A percentile compares a stretch with the other conserved stretches of the same genome.
phyloP scores from a whole-genome alignment of 2,113 vertebrate genomes.

The Henicopernis longicauda region DNA sequence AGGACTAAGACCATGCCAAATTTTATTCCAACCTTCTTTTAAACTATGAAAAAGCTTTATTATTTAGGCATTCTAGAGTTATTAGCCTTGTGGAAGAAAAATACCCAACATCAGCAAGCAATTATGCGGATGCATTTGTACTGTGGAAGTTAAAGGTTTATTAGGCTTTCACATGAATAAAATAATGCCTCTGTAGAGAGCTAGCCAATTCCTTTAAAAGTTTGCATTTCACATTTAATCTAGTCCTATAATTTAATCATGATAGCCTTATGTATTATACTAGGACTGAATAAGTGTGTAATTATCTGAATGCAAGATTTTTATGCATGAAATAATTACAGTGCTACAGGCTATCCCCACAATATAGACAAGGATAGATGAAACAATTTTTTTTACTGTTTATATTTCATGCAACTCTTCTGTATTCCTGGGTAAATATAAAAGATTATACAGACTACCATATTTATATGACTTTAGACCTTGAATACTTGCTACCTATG shows the following conservation, averaged over 20 bases:
- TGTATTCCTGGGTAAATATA: background rate
- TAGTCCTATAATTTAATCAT: slow-evolving; percentile 10
- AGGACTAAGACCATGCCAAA: background rate
- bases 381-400: background rate
- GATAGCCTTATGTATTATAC: background rate
- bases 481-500: background rate
- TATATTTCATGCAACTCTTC: background rate
- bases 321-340: slow-evolving; percentile 25
- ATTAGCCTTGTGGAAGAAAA: background rate
- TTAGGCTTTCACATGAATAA: slow-evolving; percentile 17
- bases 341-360: background rate
- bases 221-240: slow-evolving; percentile 41
- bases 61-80: background rate
- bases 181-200: background rate
- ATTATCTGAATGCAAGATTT: slow-evolving; percentile 41
- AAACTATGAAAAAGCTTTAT: background rate
- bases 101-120: background rate
- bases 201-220: slow-evolving; percentile 11
- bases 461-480: background rate
- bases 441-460: background rate
- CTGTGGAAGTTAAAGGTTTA: slow-evolving; percentile 12
- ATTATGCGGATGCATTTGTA: background rate
- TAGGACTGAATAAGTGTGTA: slow-evolving; percentile 14
- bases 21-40: background rate
- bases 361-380: background rate